Conservation (phyloP, 2,888 invertebrate species). For the Hipparchia sbordonii region DNA sequence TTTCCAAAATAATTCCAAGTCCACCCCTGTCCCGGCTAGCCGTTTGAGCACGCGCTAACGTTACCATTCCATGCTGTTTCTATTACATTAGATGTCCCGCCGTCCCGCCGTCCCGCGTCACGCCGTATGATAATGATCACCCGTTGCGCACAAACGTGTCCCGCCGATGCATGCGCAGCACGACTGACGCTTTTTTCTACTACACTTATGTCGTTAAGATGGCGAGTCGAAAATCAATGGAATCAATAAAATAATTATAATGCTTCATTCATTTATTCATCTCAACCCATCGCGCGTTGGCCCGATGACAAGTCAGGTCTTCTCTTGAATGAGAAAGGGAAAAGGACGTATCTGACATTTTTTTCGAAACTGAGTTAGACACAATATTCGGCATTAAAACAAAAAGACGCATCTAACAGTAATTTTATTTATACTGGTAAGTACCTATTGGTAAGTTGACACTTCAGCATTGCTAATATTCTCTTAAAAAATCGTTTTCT, state of each 20-base stretch:
- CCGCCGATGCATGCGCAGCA: constrained; percentile 28
- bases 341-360: too few species aligned
- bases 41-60: constrained; percentile 53
- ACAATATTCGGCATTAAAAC: too few species aligned
- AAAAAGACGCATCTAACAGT: too few species aligned
- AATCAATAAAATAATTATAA: not conserved
- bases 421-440: too few species aligned
- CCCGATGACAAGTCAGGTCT: too few species aligned
- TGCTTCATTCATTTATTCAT: not conserved
- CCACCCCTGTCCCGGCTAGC: constrained; percentile 50
- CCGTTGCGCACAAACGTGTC: constrained; percentile 46
- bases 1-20: constrained; percentile 20
- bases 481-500: too few species aligned
- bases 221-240: not conserved
- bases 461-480: too few species aligned
- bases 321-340: too few species aligned
- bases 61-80: constrained; percentile 48
- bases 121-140: constrained; percentile 61
- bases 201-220: constrained; percentile 36
- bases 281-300: too few species aligned
- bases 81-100: constrained; percentile 45
- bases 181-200: constrained; percentile 32
- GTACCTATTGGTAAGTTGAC: too few species aligned
- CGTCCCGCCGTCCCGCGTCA: constrained; percentile 58
- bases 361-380: too few species aligned